Base-by-base conservation (phyloP, 2,113 vertebrate genomes). In the Gracilinanus agilis region DNA sequence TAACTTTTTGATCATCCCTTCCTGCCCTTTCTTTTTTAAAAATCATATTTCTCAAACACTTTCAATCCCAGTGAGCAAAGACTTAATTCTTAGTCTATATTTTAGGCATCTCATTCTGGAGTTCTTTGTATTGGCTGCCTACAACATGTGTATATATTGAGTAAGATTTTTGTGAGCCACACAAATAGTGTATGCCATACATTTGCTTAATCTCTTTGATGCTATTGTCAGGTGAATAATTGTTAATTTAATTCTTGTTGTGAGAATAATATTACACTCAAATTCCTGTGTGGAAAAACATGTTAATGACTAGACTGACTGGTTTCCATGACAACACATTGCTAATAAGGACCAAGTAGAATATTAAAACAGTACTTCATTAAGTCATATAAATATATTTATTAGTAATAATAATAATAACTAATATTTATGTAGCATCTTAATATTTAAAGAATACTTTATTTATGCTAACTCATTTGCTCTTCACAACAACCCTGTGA, bases 261-360 rank as follows among this genome's bases (percentile, higher is more conserved):
- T 55, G 93, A 98, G 94, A 98, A 96, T 89, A 97, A 95, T 90
- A 97, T 93, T 96, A 12, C 55, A 88, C 54, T 98, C 88, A 94
- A 96, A 92, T 96, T 98, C 88, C 75, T 53, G 0, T 92, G 61
- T 95, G 93, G 67, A 24, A 58, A 95, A 97, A 97, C 61, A 93
- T 95, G 95, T 96, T 97, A 98, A 98, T 96, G 96, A 97, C 29
- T 93, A 95, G 67, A 91, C 44, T 95, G 93, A 93, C 88, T 97
- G 27, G 97, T 98, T 98, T 97, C 98, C 95, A 98, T 97, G 96
- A 93, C 96, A 98, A 97, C 96, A 95, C 96, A 96, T 92, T 97
- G 91, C 93, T 97, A 49, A 56, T 53, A 95, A 97, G 40, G 44
- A 96, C 97, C 95, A 97, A 94, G 89, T 90, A 29, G 55, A 95